Percentiles rank a stretch among this genome's conserved stretches.
phyloP scores from a whole-genome alignment of 2,888 invertebrate species.

The Tinea trinotella region DNA sequence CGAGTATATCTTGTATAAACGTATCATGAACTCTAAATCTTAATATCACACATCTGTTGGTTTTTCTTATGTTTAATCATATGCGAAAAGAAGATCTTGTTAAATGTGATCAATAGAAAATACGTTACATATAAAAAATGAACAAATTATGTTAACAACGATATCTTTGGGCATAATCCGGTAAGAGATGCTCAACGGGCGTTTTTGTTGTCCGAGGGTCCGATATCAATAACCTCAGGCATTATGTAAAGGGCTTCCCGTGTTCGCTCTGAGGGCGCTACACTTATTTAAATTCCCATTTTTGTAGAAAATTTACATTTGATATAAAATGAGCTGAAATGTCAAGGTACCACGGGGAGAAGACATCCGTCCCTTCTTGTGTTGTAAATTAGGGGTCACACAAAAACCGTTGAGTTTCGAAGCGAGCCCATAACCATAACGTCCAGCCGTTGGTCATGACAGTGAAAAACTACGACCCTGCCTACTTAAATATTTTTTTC shows the following conservation, averaged over 20 bases:
- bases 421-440: slow-evolving; percentile 46
- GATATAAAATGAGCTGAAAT: slow-evolving; percentile 57
- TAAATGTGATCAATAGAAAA: not conserved
- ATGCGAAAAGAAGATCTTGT: not conserved
- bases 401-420: slow-evolving; percentile 67
- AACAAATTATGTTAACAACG: slow-evolving; percentile 19
- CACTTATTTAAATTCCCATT: slow-evolving; percentile 71
- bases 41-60: too few relatives aligned
- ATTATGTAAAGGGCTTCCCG: slow-evolving; percentile 52
- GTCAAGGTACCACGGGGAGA: slow-evolving; percentile 50
- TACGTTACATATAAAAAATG: slow-evolving; percentile 9
- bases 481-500: slow-evolving; percentile 41
- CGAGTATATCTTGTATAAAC: not conserved
- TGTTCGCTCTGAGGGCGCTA: slow-evolving; percentile 38
- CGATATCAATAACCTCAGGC: slow-evolving; percentile 52
- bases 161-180: slow-evolving; percentile 1
- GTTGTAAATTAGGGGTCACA: slow-evolving; percentile 69
- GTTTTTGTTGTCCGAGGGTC: slow-evolving; percentile 46
- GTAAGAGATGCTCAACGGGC: slow-evolving; percentile 8
- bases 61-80: not conserved
- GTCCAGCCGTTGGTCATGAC: slow-evolving; percentile 59
- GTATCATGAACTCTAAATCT: not conserved
- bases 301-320: slow-evolving; percentile 69
- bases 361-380: slow-evolving; percentile 55
- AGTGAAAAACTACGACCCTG: slow-evolving; percentile 50